Conservation (phyloP, 23 tunicate genomes). For the Styela plicata region DNA sequence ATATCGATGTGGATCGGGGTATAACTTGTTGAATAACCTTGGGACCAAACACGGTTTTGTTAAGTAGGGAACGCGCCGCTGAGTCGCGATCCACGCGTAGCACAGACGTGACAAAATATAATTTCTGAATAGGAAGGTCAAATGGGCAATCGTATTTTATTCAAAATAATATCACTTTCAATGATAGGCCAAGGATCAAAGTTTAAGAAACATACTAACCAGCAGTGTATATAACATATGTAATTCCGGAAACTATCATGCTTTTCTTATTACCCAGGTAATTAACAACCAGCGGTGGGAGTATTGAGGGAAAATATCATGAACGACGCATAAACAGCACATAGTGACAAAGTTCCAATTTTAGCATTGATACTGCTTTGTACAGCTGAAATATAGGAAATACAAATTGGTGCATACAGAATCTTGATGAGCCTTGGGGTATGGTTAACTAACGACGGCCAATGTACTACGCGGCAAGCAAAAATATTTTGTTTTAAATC, state of each 20-base stretch:
- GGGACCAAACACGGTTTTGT: no score
- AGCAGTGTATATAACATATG: not conserved
- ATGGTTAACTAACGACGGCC: not conserved
- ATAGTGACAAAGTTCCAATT: not conserved
- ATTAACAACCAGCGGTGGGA: not conserved
- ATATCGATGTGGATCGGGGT: no score
- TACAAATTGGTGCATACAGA: no score
- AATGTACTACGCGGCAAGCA: not conserved
- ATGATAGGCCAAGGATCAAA: no score
- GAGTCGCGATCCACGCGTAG: no score
- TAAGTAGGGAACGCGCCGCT: no score
- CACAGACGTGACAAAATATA: no score
- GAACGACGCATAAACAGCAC: not conserved
- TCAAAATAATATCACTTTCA: no score
- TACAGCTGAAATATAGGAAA: no score
- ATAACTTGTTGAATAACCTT: no score
- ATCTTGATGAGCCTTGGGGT: not conserved
- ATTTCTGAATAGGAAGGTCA: no score
- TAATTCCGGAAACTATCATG: not conserved
- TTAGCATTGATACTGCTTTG: conserved; percentile 5
- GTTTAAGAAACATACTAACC: not conserved
- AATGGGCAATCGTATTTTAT: no score
- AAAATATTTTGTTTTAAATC: not conserved
- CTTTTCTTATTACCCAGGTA: not conserved
- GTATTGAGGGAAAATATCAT: not conserved